A percentile compares a stretch with the other conserved stretches of the same genome.
Evolutionary conservation across 2,113 vertebrate species (phyloP).

Genomic region (Eubucco bourcierii): DNA sequence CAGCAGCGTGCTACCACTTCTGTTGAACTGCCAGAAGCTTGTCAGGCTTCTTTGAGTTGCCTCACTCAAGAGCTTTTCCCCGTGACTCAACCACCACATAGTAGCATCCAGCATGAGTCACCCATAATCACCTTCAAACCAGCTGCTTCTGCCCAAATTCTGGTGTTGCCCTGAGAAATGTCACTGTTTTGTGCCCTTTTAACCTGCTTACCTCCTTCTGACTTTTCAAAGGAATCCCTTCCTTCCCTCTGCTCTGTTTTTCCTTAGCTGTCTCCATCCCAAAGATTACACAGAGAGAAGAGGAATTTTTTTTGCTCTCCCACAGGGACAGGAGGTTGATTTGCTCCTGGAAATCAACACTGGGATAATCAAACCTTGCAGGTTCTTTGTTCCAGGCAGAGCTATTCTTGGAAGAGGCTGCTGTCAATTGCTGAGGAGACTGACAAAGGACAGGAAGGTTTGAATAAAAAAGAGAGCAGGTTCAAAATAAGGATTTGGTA

Average conservation of each 20-base stretch:
- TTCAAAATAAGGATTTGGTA: neutral
- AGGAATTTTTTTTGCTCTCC: neutral
- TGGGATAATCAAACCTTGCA: neutral
- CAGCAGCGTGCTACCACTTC: neutral
- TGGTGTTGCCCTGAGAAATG: neutral
- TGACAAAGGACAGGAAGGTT: neutral
- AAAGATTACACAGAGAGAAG: neutral
- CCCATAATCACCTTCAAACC: fast-evolving
- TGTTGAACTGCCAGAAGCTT: neutral
- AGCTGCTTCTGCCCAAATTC: neutral
- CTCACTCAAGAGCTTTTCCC: neutral
- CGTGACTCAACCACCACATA: neutral
- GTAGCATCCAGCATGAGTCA: neutral
- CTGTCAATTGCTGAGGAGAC: neutral
- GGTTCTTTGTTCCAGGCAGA: slow-evolving; percentile 1
- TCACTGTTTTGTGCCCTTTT: neutral
- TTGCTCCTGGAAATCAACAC: neutral
- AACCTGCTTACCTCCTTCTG: slow-evolving; percentile 33
- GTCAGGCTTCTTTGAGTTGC: neutral
- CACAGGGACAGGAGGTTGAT: neutral
- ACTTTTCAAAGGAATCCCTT: neutral
- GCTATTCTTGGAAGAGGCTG: neutral
- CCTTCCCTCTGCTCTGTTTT: neutral
- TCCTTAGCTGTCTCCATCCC: neutral
- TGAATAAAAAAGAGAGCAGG: neutral